Conservation (phyloP, 2,797 vertebrate species). For the Gorsachius magnificus region DNA sequence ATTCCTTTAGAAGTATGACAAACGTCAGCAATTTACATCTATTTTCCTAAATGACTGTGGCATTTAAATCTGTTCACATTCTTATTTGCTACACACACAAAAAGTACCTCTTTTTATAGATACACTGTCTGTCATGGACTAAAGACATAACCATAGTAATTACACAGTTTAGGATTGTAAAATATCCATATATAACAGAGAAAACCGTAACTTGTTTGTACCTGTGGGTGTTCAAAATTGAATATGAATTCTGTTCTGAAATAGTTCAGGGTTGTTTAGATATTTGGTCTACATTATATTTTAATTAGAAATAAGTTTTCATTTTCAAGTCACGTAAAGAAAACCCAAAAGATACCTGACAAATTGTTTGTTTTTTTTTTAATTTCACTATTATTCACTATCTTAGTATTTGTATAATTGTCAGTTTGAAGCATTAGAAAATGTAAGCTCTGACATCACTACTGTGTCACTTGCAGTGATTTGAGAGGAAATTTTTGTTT, state of each 20-base stretch:
- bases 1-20: background rate
- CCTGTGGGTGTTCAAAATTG: background rate
- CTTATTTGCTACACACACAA: background rate
- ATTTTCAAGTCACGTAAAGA: background rate
- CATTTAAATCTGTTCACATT: conserved; percentile 3
- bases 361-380: background rate
- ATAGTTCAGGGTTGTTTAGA: background rate
- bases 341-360: background rate
- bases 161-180: background rate
- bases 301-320: background rate
- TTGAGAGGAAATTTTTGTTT: background rate
- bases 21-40: background rate
- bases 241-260: conserved; percentile 27
- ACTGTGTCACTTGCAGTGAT: background rate
- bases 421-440: background rate
- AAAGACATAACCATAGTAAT: conserved; percentile 44
- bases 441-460: background rate
- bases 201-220: conserved; percentile 20
- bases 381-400: background rate
- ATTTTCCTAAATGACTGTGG: background rate
- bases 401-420: background rate
- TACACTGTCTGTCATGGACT: background rate
- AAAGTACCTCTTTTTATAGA: background rate
- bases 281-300: background rate
- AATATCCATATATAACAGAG: conserved; percentile 8